These are phyloP conservation scores for Ormyrus rosae DNA, from an alignment of 2,888 invertebrate species.

Conservation along the genomic window DNA sequence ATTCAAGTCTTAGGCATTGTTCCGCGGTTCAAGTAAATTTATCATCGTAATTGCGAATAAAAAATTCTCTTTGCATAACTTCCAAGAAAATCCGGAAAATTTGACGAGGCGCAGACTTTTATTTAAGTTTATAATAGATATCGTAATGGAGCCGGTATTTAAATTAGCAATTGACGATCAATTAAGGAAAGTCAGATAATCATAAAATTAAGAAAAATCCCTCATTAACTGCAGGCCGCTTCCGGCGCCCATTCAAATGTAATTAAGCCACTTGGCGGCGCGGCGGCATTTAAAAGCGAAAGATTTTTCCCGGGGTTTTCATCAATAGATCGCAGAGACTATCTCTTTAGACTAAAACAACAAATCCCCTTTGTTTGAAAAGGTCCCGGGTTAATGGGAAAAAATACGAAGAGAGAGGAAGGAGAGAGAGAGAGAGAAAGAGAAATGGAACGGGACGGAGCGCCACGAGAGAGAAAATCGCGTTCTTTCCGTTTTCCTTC, in stretches of 20 bases:
- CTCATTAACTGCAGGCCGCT: background rate
- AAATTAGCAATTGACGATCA: background rate
- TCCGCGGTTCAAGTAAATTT: background rate
- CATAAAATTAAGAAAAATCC: background rate
- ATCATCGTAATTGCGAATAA: conserved; percentile 1
- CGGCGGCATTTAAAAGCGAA: background rate
- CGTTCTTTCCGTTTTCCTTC: conserved; percentile 22
- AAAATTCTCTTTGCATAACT: conserved; percentile 2
- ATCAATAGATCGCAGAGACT: conserved; percentile 14
- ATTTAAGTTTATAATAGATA: background rate
- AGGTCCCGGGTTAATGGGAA: conserved; percentile 49
- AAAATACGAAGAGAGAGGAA: conserved; percentile 44
- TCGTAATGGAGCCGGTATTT: background rate
- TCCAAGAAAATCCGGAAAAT: background rate
- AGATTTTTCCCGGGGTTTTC: conserved; percentile 6
- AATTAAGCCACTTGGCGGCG: background rate
- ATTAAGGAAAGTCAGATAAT: background rate
- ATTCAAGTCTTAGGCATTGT: background rate
- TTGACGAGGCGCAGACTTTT: background rate
- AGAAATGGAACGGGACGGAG: no score
- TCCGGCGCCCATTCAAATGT: background rate
- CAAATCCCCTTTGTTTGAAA: conserved; percentile 44
- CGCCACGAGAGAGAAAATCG: no score
- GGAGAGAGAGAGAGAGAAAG: background rate
- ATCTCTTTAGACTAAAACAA: conserved; percentile 29